A percentile compares a stretch with the other conserved stretches of the same genome.
Evolutionary conservation across 2,888 invertebrate species (phyloP).

Genomic region (Mactromeris polynyma): DNA sequence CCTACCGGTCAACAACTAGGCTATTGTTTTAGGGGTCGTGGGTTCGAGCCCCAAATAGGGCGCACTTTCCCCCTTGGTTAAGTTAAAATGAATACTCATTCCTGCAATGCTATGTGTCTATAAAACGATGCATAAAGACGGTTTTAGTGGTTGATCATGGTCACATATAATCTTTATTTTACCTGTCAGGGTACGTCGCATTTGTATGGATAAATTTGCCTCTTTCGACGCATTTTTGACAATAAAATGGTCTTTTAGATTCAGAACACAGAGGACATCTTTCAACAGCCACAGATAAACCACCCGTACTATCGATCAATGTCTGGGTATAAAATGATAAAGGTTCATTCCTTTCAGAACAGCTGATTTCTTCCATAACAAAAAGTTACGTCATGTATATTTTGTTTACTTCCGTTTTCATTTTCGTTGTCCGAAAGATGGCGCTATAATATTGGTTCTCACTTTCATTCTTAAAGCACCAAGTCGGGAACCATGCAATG

Average conservation of each 20-base stretch:
- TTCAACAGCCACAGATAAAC: conserved; percentile 79
- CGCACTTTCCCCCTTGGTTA: too few species aligned
- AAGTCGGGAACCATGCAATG: neutral
- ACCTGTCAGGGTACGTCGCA: conserved; percentile 74
- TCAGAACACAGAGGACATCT: conserved; percentile 80
- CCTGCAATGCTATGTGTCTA: too few species aligned
- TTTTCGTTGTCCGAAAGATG: neutral
- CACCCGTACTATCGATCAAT: conserved; percentile 72
- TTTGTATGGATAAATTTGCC: conserved; percentile 80
- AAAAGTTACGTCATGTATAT: conserved; percentile 71
- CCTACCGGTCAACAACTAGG: too few species aligned
- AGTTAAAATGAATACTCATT: too few species aligned
- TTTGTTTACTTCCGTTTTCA: conserved; percentile 68
- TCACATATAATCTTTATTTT: too few species aligned
- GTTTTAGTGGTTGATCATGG: too few species aligned
- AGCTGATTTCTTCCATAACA: conserved; percentile 76
- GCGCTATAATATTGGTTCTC: neutral
- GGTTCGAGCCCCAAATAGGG: too few species aligned
- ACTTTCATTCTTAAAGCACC: neutral
- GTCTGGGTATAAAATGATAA: conserved; percentile 67
- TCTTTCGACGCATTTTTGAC: conserved; percentile 76
- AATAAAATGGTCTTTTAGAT: conserved; percentile 77
- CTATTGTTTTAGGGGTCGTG: too few species aligned
- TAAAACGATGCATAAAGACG: too few species aligned
- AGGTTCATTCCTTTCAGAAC: conserved; percentile 70